Evolutionary conservation across 1,140 invertebrate species (phyloP).

Genomic region (Drosophila paulistorum): DNA sequence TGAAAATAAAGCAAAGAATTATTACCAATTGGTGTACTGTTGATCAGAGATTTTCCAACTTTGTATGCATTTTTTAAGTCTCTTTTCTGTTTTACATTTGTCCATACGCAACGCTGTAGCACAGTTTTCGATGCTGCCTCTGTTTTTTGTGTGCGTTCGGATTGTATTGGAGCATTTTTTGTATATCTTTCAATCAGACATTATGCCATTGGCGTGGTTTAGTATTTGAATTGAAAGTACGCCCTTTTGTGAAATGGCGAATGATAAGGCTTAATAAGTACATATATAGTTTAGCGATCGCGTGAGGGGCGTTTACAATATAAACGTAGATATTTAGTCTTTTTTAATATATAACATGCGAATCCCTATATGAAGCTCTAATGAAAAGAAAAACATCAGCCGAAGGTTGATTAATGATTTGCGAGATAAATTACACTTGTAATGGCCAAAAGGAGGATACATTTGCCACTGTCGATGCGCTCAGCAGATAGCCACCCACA

Average conservation of each 20-base stretch:
- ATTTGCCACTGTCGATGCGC: constrained; percentile 23
- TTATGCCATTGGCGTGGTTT: constrained; percentile 40
- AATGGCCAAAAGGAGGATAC: constrained; percentile 55
- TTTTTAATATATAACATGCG: no score
- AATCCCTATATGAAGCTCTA: neutral
- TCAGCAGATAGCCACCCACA: constrained; percentile 41
- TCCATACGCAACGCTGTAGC: constrained; percentile 24
- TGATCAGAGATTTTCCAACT: no score
- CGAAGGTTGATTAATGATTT: constrained; percentile 76
- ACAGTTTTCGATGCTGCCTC: constrained; percentile 27
- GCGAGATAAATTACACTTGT: constrained; percentile 80
- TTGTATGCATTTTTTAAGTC: neutral
- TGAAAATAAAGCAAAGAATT: no score
- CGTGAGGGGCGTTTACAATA: constrained; percentile 54
- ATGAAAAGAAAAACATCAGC: constrained; percentile 13
- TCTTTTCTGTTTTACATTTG: neutral
- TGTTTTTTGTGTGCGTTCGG: constrained; percentile 21
- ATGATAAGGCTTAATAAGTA: neutral
- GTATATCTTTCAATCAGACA: constrained; percentile 63
- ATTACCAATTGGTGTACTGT: no score
- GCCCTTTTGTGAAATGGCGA: constrained; percentile 53
- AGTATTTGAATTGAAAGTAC: constrained; percentile 67
- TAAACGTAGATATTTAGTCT: constrained; percentile 4
- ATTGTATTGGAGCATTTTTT: constrained; percentile 1
- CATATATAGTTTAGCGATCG: constrained; percentile 17